phyloP scores from a whole-genome alignment of 2,888 invertebrate genomes.

The Julus scandinavius region DNA sequence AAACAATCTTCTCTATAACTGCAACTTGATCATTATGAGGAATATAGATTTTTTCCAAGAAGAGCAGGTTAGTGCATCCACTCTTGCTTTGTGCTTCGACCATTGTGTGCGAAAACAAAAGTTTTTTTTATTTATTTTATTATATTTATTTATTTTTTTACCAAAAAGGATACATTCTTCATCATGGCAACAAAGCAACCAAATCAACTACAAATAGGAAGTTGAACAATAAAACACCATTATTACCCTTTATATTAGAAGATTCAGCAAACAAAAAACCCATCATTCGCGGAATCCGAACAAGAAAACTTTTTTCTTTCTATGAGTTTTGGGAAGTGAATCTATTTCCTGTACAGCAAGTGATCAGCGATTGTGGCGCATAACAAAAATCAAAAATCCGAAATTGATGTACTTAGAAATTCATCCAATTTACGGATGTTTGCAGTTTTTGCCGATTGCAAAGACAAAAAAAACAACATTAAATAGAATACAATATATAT shows the following conservation, averaged over 20 bases:
- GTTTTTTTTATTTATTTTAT: neutral
- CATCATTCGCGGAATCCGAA: neutral
- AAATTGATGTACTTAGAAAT: neutral
- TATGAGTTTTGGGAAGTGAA: constrained; percentile 13
- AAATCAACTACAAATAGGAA: constrained; percentile 27
- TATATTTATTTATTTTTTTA: neutral
- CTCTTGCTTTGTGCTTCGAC: neutral
- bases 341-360: neutral
- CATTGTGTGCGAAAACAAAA: neutral
- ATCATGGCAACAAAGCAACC: neutral
- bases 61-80: neutral
- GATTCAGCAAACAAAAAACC: neutral
- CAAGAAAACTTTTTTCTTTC: neutral
- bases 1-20: constrained; percentile 46
- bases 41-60: neutral
- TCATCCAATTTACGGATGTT: neutral
- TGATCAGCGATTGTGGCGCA: neutral
- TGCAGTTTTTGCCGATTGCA: neutral
- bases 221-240: constrained; percentile 31
- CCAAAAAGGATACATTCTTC: neutral
- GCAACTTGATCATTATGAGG: constrained; percentile 39
- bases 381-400: neutral
- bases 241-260: constrained; percentile 23
- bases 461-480: neutral
- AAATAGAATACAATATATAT: neutral